Evolutionary conservation across 1,140 invertebrate genomes (phyloP).

Genomic region (Solenopsis fugax): DNA sequence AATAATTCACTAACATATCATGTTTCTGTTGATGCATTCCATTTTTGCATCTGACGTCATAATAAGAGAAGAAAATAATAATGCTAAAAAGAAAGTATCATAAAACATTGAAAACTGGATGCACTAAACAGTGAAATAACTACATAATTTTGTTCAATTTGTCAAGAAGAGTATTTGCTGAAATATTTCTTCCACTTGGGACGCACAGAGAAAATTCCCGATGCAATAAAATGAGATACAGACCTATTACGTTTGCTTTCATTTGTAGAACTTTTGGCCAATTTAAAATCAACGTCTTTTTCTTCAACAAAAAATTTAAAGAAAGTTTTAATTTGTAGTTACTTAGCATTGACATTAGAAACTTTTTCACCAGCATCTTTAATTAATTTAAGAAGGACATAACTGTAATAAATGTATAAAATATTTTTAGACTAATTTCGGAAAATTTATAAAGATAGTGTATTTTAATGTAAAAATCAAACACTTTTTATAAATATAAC

Average conservation of each 20-base stretch:
- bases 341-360: not conserved
- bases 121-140: not conserved
- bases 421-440: not conserved
- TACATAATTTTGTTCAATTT: constrained; percentile 22
- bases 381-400: constrained; percentile 2
- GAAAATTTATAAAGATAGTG: not conserved
- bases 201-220: not conserved
- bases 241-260: not conserved
- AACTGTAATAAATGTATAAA: not conserved
- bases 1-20: not conserved
- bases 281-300: not conserved
- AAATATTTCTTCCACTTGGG: not conserved
- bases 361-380: not conserved
- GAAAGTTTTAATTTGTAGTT: not conserved
- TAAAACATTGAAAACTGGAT: constrained; percentile 4
- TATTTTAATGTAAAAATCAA: not conserved
- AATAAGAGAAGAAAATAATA: not conserved
- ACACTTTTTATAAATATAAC: not conserved
- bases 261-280: not conserved
- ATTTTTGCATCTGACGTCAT: not conserved
- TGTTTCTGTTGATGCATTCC: not conserved
- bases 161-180: not conserved
- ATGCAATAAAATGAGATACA: not conserved
- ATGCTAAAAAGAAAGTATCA: not conserved
- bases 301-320: constrained; percentile 19